Conservation (phyloP, 2,888 invertebrate species). For the Lithophane socia region DNA sequence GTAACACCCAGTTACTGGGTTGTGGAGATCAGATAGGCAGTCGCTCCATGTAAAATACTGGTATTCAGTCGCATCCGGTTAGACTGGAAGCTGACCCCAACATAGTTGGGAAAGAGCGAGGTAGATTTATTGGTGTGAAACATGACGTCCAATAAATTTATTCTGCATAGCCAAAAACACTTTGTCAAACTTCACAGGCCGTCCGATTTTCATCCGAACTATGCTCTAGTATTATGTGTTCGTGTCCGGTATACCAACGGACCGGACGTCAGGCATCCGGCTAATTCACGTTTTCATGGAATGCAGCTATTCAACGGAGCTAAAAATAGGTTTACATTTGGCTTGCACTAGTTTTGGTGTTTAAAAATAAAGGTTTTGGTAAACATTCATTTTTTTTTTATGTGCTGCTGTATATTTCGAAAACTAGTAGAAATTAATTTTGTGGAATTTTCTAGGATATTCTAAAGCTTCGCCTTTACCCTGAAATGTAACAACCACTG, state of each 20-base stretch:
- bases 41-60: no score
- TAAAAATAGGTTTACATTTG: not conserved
- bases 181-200: conserved; percentile 15
- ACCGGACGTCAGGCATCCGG: conserved; percentile 15
- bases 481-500: no score
- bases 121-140: not conserved
- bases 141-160: not conserved
- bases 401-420: not conserved
- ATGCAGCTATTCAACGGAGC: not conserved
- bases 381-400: not conserved
- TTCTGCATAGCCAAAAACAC: not conserved
- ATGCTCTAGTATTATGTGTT: not conserved
- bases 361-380: not conserved
- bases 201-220: not conserved
- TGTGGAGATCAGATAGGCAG: no score
- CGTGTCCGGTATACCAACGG: not conserved
- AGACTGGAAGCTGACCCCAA: no score
- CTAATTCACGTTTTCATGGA: not conserved
- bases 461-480: no score
- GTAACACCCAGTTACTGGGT: no score
- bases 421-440: not conserved
- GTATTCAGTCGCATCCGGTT: no score
- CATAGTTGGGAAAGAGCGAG: no score
- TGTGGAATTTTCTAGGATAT: not conserved
- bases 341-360: not conserved